Evolutionary conservation across 2,888 invertebrate species (phyloP).

Genomic region (Zelleria hepariella): DNA sequence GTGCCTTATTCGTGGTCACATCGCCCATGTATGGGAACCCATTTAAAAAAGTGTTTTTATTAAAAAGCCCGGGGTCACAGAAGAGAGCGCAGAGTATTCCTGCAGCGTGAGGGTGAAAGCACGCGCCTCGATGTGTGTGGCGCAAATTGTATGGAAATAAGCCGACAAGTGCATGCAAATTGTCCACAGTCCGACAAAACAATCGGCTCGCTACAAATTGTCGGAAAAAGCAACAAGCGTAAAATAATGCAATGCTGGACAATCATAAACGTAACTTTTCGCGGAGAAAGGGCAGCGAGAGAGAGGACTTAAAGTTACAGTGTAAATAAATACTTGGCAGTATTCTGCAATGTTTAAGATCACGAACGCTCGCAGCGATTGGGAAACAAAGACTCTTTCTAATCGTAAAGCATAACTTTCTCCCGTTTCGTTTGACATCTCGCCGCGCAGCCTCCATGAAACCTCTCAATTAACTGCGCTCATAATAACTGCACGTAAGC

Average conservation of each 20-base stretch:
- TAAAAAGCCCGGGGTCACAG: too few species aligned
- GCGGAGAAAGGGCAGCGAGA: too few species aligned
- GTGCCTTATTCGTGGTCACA: not conserved
- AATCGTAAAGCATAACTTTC: slow-evolving; percentile 17
- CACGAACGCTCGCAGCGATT: not conserved
- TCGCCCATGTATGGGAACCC: not conserved
- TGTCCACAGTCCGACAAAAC: slow-evolving; percentile 16
- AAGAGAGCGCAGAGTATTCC: not conserved
- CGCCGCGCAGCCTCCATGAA: slow-evolving; percentile 17
- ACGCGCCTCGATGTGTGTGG: slow-evolving; percentile 46
- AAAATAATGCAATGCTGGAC: not conserved
- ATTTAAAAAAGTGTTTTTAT: too few species aligned
- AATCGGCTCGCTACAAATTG: slow-evolving; percentile 2
- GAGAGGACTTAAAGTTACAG: not conserved
- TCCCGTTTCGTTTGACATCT: slow-evolving; percentile 16
- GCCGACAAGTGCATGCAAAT: slow-evolving; percentile 32
- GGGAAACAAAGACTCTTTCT: slow-evolving; percentile 2
- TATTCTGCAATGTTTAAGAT: not conserved
- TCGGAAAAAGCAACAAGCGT: not conserved
- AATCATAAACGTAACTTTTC: not conserved
- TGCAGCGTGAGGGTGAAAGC: slow-evolving; percentile 25
- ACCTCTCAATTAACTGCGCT: slow-evolving; percentile 38
- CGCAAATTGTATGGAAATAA: slow-evolving; percentile 61
- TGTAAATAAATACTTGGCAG: too few species aligned
- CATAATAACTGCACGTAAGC: slow-evolving; percentile 30